Conservation (phyloP, 2,797 vertebrate species). For the Helarctos malayanus region DNA sequence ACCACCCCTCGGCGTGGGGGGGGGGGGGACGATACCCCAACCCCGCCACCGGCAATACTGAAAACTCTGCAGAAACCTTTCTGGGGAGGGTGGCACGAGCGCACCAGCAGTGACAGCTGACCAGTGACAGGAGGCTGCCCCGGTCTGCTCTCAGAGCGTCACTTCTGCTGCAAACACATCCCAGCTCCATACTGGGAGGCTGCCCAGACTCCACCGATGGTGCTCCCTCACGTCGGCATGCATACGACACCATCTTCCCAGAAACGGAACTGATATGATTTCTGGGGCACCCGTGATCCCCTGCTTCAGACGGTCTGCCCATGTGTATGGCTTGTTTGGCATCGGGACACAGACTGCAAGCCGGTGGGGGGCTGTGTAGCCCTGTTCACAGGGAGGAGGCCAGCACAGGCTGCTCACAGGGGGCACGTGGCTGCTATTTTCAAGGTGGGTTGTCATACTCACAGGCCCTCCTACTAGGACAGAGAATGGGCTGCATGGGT, state of each 20-base stretch:
- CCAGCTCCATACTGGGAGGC: not conserved
- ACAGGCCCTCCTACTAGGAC: not conserved
- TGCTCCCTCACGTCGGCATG: rapidly evolving
- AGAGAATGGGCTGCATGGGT: not conserved
- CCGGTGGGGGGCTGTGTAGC: not conserved
- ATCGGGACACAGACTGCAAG: not conserved
- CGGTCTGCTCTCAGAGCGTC: not conserved
- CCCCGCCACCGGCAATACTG: not conserved
- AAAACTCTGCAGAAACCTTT: not conserved
- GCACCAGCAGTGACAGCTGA: not conserved
- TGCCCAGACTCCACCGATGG: not conserved
- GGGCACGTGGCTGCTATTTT: not conserved
- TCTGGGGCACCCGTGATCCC: not conserved
- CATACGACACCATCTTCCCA: not conserved
- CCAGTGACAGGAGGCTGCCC: not conserved
- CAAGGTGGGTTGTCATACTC: not conserved
- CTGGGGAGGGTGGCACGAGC: not conserved
- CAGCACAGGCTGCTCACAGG: not conserved
- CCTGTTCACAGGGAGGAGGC: not conserved
- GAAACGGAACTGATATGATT: not conserved
- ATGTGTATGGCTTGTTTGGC: not conserved
- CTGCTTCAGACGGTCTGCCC: not conserved
- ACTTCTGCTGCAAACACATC: not conserved
- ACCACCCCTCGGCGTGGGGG: too few relatives aligned
- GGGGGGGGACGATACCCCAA: not conserved